Percentiles rank a stretch among this genome's conserved stretches.
Evolutionary conservation across 2,797 vertebrate genomes (phyloP).

Genomic region (Telmatherina bonti): DNA sequence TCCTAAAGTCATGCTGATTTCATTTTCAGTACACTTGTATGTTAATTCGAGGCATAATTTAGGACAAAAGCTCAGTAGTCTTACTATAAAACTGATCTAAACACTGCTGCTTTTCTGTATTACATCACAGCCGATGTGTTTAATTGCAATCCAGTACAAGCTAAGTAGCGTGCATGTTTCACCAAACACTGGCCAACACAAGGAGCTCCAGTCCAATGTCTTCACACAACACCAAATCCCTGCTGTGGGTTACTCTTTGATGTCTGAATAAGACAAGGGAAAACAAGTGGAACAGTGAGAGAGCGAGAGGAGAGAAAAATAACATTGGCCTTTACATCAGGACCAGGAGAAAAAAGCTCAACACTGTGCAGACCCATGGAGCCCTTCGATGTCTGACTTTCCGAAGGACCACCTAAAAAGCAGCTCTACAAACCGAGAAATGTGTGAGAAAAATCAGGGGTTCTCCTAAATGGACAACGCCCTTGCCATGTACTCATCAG

Average conservation of each 20-base stretch:
- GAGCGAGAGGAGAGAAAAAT: slow-evolving; percentile 72
- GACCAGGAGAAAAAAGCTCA: slow-evolving; percentile 60
- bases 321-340: slow-evolving; percentile 73
- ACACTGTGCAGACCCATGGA: slow-evolving; percentile 81
- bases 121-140: slow-evolving; percentile 42
- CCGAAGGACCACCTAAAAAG: slow-evolving; percentile 85
- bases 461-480: slow-evolving; percentile 77
- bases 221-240: slow-evolving; percentile 65
- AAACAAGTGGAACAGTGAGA: slow-evolving; percentile 63
- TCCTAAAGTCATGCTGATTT: neutral
- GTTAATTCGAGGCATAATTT: neutral
- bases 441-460: slow-evolving; percentile 75
- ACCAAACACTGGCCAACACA: slow-evolving; percentile 31
- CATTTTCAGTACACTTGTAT: neutral
- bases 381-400: slow-evolving; percentile 78
- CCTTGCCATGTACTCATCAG: slow-evolving; percentile 76
- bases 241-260: slow-evolving; percentile 66
- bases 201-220: slow-evolving; percentile 39
- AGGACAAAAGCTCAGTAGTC: neutral
- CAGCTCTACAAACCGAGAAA: slow-evolving; percentile 76
- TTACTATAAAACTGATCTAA: slow-evolving; percentile 3
- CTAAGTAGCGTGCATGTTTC: slow-evolving; percentile 28
- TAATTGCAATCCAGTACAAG: slow-evolving; percentile 9
- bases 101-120: slow-evolving; percentile 1
- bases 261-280: slow-evolving; percentile 74